Evolutionary conservation across 2,888 invertebrate species (phyloP), one percentile per base, ranked within the genome.

Genomic region (Cyclophora punctaria): DNA sequence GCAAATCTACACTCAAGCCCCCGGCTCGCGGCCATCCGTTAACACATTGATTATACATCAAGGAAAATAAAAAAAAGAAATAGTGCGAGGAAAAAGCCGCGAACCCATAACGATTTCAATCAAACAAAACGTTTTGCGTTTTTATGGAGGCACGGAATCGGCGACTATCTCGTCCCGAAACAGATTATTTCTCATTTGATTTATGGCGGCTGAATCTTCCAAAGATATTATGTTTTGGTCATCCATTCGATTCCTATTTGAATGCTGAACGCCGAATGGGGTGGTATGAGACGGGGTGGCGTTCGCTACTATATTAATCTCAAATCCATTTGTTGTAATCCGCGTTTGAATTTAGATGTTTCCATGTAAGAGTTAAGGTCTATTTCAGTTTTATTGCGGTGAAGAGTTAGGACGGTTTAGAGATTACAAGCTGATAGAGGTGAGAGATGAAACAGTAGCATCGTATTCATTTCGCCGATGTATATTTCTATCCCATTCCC

Each of bases 101-200:
- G 72, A 71, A 71, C 77, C 73, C 78, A 78, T 75, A 80, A 80
- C 84, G 80, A 85, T 88, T 88, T 87, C 87, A 88, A 87, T 88
- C 87, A 85, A 84, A 82, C 85, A 80, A 86, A 88, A 83, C 87
- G 86, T 79, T 88, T 86, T 83, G 86, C 86, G 87, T 87, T 88
- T 87, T 88, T 88, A 88, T 83, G 81, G 82, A 75, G 80, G 78
- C 78, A 71, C 70, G 76, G 76, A 78, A 79, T 80, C 82, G 78
- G 77, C 83, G 85, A 87, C 86, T 85, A 86, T 89, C 84, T 83
- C 87, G 81, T 81, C 79, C 85, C 84, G 83, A 84, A 84, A 89
- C 87, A 89, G 89, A 89, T 89, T 89, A 89, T 89, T 89, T 82
- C 89, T 89, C 88, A 89, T 89, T 88, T 89, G 89, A 89, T 89